Base-by-base conservation (phyloP, 2,888 invertebrate species). In the Gymnocheta viridis region DNA sequence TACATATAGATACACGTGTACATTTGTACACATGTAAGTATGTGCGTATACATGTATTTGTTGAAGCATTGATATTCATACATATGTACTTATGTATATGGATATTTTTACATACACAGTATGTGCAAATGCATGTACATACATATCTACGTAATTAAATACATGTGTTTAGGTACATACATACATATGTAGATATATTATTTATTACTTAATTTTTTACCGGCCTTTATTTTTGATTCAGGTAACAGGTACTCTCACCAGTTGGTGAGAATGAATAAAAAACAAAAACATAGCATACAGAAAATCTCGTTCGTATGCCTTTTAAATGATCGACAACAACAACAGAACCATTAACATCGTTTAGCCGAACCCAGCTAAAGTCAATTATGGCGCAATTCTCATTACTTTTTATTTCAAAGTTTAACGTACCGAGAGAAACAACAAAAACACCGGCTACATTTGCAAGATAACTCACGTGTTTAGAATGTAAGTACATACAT, bases 371-470 rank as follows among this genome's bases (percentile, higher is more conserved):
- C 6, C 69, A 58, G 29, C 22, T 54, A 0, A 35, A 17, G 17
- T 62, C 27, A 73, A 73, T 78, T 47, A 73, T 73, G 67, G 78
- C 73, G 73, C 73, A 78, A 69, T 67, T 82, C 70, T 44, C 2
- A 27, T 72, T 72, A 58, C 19, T 29, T 56, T 72, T 41, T 58
- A 49, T 19, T 47, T 64, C 9, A 64, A 64, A 27, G 19, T 27
- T 17, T 12, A 56, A 49, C 27, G 49, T 38, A 62, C 19, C 35
- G 14, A 72, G 41, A 58, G 54, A 12, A 27, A 47, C 12, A 47
- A 22, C 5, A 14, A 58, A 54, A 64, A 67, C 38, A 41, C 73
- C 74, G 79, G 69, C 79, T 41, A 64, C 29, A 82, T 19, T 54
- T 12, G 9, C 69, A 17, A 41, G 72, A 80, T 80, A 66, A 12